Evolutionary conservation across 2,888 invertebrate genomes (phyloP), one percentile per base, ranked within the genome.

Genomic region (Coenonympha glycerion): DNA sequence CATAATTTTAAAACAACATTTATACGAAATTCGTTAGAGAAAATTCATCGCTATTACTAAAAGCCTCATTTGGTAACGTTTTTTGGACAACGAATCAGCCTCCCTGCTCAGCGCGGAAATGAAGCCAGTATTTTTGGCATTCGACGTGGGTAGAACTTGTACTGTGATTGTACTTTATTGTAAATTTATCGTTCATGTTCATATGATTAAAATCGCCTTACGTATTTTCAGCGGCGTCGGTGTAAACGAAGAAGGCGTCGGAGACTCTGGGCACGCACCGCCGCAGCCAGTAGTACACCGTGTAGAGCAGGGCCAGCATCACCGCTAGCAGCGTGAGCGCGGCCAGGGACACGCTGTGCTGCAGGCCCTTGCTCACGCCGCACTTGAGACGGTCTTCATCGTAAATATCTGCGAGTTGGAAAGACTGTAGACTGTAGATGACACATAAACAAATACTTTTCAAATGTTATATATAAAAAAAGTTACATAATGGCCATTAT

Each of bases 181-280:
- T n/a, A n/a, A n/a, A n/a, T n/a, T n/a, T n/a, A n/a, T n/a, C 2
- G 24, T 24, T 24, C 6, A 6, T 31, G 16, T 6, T 8, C 3
- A 6, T n/a, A 33, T 3, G 33, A 39, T 18, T 30, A n/a, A 34
- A 42, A 16, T 22, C 2, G 33, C 64, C 76, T 58, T 47, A 83
- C 86, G 71, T 62, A 58, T 85, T 87, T 58, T 85, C 85, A 47
- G 73, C 68, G 37, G 77, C 71, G n/a, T 82, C 73, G 1, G 73
- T 73, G 58, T 81, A 86, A 6, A 86, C 64, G 62, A 87, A 87
- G 63, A 86, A 87, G 0, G 86, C 86, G 4, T 80, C 73, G 0
- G 86, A 83, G 1, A 86, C 85, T 55, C 67, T 70, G 11, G 86
- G 83, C 41, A 87, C 77, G 55, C 83, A 86, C 59, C 81, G 68